Evolutionary conservation across 2,797 vertebrate species (phyloP).

Genomic region (Poeciliopsis infans): DNA sequence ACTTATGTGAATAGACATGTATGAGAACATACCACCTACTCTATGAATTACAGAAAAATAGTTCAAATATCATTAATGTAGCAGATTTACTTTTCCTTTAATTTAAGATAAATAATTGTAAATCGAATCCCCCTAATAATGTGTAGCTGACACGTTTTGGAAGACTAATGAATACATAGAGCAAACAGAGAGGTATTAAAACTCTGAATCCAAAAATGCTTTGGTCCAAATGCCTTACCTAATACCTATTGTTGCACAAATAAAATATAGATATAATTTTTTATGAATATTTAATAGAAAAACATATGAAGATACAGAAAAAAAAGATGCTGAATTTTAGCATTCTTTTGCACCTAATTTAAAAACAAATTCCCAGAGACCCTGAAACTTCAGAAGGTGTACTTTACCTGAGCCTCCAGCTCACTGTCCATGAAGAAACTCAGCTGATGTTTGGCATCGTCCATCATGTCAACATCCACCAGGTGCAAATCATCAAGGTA

Average conservation of each 20-base stretch:
- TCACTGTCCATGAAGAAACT: slow-evolving; percentile 84
- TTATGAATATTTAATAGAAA: background rate
- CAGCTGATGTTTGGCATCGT: slow-evolving; percentile 85
- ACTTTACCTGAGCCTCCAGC: slow-evolving; percentile 86
- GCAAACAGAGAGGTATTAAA: background rate
- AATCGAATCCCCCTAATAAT: background rate
- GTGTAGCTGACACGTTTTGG: background rate
- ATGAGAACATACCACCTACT: background rate
- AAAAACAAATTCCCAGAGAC: background rate
- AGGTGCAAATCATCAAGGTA: slow-evolving; percentile 82
- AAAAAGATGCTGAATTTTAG: background rate
- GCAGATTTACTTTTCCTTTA: background rate
- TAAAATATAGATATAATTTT: background rate
- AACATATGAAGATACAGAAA: background rate
- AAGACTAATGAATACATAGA: background rate
- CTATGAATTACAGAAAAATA: background rate
- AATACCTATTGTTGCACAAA: background rate
- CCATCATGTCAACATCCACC: slow-evolving; percentile 94
- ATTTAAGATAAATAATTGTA: background rate
- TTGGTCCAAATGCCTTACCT: background rate
- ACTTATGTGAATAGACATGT: background rate
- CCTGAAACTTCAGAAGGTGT: background rate
- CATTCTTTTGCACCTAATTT: background rate
- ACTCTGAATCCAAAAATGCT: background rate
- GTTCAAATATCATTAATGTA: background rate